These are phyloP conservation scores for Orestias chungarensis DNA, from an alignment of 2,797 vertebrate genomes.

Conservation along the genomic window DNA sequence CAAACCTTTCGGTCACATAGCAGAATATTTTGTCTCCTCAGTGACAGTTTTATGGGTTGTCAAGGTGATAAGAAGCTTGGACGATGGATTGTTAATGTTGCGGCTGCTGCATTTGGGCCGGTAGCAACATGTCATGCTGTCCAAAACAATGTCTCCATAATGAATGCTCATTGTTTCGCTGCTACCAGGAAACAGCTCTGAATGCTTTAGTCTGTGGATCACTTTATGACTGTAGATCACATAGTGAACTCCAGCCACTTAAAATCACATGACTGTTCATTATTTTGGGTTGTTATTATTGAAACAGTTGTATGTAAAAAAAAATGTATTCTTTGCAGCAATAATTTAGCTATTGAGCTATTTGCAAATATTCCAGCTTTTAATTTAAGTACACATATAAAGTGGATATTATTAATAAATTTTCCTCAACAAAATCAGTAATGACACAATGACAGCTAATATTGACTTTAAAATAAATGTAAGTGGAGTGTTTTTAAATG, in stretches of 20 bases:
- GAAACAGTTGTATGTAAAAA: constrained; percentile 66
- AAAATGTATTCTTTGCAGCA: constrained; percentile 9
- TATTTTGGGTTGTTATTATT: constrained; percentile 69
- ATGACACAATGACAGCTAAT: no score
- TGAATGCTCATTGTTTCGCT: constrained; percentile 59
- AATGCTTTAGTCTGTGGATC: constrained; percentile 43
- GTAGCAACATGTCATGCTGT: constrained; percentile 47
- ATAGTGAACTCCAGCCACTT: constrained; percentile 48
- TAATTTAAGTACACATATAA: not conserved
- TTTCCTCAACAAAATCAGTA: no score
- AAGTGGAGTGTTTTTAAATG: not conserved
- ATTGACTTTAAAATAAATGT: no score
- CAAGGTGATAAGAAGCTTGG: constrained; percentile 66
- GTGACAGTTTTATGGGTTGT: constrained; percentile 71
- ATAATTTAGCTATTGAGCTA: no score
- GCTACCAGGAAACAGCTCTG: constrained; percentile 49
- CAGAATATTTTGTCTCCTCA: constrained; percentile 58
- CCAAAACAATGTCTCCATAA: constrained; percentile 51
- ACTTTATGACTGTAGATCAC: constrained; percentile 47
- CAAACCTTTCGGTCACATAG: constrained; percentile 51
- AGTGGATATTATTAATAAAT: not conserved
- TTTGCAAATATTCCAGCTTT: not conserved
- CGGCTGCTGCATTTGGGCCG: constrained; percentile 44
- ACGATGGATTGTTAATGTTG: constrained; percentile 37
- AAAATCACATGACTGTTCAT: constrained; percentile 63